phyloP scores from a whole-genome alignment of 2,113 vertebrate species.

The Odobenus rosmarus region DNA sequence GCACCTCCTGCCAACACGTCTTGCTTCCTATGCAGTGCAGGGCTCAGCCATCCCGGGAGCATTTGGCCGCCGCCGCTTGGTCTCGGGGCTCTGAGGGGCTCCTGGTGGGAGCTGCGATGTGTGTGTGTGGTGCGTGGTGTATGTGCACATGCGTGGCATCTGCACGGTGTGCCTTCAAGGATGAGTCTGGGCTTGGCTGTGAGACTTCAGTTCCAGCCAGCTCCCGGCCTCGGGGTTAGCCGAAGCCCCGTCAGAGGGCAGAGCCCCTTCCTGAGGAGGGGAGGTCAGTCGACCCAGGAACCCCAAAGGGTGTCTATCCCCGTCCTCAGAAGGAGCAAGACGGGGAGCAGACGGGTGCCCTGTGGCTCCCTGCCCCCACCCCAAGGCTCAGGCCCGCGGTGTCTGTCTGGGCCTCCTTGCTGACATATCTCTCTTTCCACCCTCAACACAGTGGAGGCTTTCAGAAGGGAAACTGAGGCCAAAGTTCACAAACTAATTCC shows the following conservation, averaged over 20 bases:
- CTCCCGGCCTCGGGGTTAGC: background rate
- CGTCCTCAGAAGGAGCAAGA: background rate
- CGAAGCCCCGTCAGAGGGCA: background rate
- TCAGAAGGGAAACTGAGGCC: background rate
- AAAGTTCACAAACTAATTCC: background rate
- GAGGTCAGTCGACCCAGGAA: no score
- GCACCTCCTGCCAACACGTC: slow-evolving; percentile 61
- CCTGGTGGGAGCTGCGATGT: background rate
- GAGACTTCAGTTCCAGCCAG: background rate
- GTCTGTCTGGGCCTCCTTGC: no score
- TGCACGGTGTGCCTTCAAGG: background rate
- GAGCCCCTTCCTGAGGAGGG: background rate
- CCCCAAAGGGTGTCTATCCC: no score
- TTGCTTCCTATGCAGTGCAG: slow-evolving; percentile 48
- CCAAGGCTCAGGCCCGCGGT: accelerated
- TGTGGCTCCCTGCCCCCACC: no score
- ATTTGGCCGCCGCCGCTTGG: slow-evolving; percentile 58
- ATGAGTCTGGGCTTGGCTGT: background rate
- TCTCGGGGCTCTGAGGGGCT: background rate
- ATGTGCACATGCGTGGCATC: background rate
- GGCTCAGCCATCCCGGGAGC: slow-evolving; percentile 16
- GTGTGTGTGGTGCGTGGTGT: background rate
- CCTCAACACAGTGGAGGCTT: background rate
- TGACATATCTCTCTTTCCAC: background rate
- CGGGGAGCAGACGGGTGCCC: background rate